A percentile compares a stretch with the other conserved stretches of the same genome.
These are phyloP conservation scores for Hydrolagus affinis DNA, from an alignment of 2,113 vertebrate genomes.

Conservation along the genomic window DNA sequence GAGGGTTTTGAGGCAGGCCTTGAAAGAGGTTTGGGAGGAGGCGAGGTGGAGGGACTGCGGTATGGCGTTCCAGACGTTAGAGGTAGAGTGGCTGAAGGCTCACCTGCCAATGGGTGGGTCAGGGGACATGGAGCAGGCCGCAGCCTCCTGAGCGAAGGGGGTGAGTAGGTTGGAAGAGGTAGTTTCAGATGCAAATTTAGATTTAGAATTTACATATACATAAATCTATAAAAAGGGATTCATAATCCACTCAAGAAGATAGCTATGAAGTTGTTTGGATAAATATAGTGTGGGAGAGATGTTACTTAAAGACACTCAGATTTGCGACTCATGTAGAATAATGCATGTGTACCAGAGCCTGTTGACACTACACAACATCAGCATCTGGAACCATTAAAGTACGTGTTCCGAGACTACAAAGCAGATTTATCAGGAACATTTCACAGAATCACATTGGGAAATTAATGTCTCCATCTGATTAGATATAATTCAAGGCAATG, in stretches of 20 bases:
- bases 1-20: too few relatives aligned
- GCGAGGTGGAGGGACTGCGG: too few relatives aligned
- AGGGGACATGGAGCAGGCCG: too few relatives aligned
- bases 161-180: too few relatives aligned
- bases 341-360: not conserved
- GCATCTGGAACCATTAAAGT: slow-evolving; percentile 28
- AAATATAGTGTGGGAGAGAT: not conserved
- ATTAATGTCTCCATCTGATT: slow-evolving; percentile 29
- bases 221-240: not conserved
- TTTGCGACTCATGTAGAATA: slow-evolving; percentile 3
- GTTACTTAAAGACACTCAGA: not conserved
- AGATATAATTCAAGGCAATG: slow-evolving; percentile 23
- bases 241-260: not conserved
- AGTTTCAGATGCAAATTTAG: too few relatives aligned
- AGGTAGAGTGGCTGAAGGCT: too few relatives aligned
- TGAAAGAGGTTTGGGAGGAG: too few relatives aligned
- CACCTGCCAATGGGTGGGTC: too few relatives aligned
- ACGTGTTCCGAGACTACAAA: slow-evolving; percentile 8
- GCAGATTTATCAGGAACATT: slow-evolving; percentile 13
- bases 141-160: too few relatives aligned
- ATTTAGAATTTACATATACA: not conserved
- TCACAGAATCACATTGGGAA: slow-evolving; percentile 20
- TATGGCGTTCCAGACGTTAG: too few relatives aligned
- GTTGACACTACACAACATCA: slow-evolving; percentile 4
- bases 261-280: not conserved